A percentile compares a stretch with the other conserved stretches of the same genome.
These are phyloP conservation scores for Centrocercus urophasianus DNA, from an alignment of 2,113 vertebrate species.

Conservation along the genomic window DNA sequence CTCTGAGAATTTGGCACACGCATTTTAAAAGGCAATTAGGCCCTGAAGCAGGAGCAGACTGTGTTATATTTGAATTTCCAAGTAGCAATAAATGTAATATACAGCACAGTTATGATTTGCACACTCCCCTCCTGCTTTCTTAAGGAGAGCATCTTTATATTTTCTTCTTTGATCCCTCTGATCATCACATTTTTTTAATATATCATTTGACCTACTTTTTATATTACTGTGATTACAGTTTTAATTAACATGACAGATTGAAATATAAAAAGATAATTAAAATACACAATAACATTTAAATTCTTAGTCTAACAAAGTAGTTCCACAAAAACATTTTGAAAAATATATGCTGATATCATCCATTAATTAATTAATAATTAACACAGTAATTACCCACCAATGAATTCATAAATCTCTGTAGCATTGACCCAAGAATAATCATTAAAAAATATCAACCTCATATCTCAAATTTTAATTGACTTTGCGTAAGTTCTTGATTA, in stretches of 20 bases:
- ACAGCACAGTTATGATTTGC: background rate
- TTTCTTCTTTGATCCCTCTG: conserved; percentile 35
- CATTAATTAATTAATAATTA: background rate
- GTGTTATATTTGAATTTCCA: conserved; percentile 42
- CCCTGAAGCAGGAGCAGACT: conserved; percentile 38
- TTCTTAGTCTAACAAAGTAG: background rate
- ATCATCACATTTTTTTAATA: background rate
- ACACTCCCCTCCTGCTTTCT: background rate
- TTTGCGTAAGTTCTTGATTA: background rate
- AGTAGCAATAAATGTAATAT: conserved; percentile 38
- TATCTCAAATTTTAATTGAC: background rate
- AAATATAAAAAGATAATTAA: conserved; percentile 53
- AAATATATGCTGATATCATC: background rate
- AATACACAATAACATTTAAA: background rate
- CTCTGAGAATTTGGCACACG: conserved; percentile 41
- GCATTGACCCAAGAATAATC: background rate
- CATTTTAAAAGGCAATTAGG: conserved; percentile 58
- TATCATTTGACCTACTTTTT: conserved; percentile 1
- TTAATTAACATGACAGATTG: conserved; percentile 36
- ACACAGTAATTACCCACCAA: background rate
- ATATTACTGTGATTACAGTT: background rate
- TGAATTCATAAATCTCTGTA: background rate
- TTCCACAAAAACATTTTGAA: background rate
- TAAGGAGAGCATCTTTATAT: background rate
- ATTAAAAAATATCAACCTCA: background rate